Evolutionary conservation across 2,797 vertebrate species (phyloP).

Genomic region (Rhodeus uyekii): DNA sequence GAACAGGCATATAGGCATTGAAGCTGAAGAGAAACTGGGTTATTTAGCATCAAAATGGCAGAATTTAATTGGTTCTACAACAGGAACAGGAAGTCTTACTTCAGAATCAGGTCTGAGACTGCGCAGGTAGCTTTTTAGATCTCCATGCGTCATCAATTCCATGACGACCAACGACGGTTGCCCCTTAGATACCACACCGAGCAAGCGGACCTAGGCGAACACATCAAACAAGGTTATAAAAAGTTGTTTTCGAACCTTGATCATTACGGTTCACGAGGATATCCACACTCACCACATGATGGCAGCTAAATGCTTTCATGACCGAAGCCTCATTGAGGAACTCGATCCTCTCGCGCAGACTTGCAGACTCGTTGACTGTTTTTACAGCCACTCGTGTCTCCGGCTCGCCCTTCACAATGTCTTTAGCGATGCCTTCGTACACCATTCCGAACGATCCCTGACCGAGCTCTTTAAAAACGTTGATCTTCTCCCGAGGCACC

Average conservation of each 20-base stretch:
- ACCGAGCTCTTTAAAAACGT: conserved; percentile 88
- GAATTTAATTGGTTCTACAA: neutral
- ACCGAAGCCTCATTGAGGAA: conserved; percentile 98
- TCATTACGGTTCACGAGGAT: neutral
- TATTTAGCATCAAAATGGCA: neutral
- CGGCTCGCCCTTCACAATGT: conserved; percentile 90
- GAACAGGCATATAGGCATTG: neutral
- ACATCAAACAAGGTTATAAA: neutral
- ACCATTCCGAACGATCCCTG: conserved; percentile 99
- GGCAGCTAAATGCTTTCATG: conserved; percentile 98
- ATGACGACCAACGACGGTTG: conserved; percentile 96
- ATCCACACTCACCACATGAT: conserved; percentile 88
- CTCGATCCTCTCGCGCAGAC: conserved; percentile 94
- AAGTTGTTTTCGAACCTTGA: neutral
- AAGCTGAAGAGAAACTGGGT: neutral
- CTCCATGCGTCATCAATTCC: conserved; percentile 97
- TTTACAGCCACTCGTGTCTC: conserved; percentile 92
- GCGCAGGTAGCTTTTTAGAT: conserved; percentile 94
- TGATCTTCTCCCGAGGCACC: conserved; percentile 92
- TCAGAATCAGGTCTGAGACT: conserved; percentile 92
- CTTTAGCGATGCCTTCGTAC: conserved; percentile 92
- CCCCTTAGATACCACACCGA: conserved; percentile 96
- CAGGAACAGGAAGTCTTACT: conserved; percentile 68
- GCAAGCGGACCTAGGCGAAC: conserved; percentile 84
- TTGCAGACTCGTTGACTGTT: conserved; percentile 94